Evolutionary conservation across 2,888 invertebrate genomes (phyloP), one percentile per base, ranked within the genome.

Genomic region (Drosophila melanosoma): DNA sequence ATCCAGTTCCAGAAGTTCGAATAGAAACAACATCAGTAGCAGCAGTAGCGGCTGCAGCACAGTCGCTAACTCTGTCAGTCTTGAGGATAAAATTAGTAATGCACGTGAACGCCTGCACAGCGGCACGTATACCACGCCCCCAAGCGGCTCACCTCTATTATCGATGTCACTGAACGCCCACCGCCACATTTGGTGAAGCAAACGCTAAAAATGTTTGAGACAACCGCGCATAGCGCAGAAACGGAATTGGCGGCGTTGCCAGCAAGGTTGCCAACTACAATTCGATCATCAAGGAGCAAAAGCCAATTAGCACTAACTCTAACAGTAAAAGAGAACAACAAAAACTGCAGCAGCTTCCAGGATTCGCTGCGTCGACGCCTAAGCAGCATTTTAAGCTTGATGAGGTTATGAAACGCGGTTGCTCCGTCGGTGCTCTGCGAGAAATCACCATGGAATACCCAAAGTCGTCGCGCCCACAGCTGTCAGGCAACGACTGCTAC

Each of bases 171-270:
- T 17, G 97, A 97, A 89, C 94, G 97, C 57, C 98, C 98, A 2
- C 98, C 98, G 23, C 96, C 96, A 1, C 98, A 98, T 94, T 95
- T 98, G 79, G 98, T 98, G 70, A 97, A 97, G 87, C 96, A 97
- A 72, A 96, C 97, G 17, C 95, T 97, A 74, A 95, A 96, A 90
- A 96, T 97, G 90, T 98, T 98, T 93, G 98, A 98, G 92, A 94
- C 94, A 52, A 94, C 71, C 93, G 69, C 93, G 95, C n/a, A 92
- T 83, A 6, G 67, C 87, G 71, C 93, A 74, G 86, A 94, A 94
- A 91, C 65, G 93, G 91, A 15, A 90, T 86, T 15, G 92, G 92
- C 26, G 95, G 95, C 48, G 95, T 95, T 2, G 95, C 95, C 17
- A 95, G 94, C 45, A 95, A 95, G 91, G 95, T 95, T 7, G 95